Conservation (phyloP, 2,113 vertebrate species). For the Ageneiosus marmoratus region DNA sequence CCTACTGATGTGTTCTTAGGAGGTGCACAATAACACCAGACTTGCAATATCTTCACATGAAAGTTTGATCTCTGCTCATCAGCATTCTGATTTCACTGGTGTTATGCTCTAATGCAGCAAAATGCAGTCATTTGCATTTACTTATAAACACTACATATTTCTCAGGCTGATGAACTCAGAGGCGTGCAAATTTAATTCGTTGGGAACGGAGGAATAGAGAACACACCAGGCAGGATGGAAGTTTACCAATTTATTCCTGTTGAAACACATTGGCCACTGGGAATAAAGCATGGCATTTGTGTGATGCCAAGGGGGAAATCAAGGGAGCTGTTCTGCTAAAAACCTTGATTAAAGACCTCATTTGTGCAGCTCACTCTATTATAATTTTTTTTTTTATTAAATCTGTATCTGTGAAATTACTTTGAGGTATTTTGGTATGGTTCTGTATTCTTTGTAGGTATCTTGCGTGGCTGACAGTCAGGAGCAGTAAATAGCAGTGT, state of each 20-base stretch:
- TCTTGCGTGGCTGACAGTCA: conserved; percentile 41
- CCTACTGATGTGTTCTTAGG: background rate
- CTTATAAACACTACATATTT: conserved; percentile 4
- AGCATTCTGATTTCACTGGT: conserved; percentile 14
- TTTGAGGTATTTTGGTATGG: conserved; percentile 12
- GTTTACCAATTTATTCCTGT: conserved; percentile 42
- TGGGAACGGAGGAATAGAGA: conserved; percentile 7
- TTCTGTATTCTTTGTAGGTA: too few relatives aligned
- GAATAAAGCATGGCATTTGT: conserved; percentile 16
- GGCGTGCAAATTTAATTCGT: conserved; percentile 24
- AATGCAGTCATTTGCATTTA: conserved; percentile 29
- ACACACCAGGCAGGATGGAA: conserved; percentile 2
- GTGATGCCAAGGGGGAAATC: conserved; percentile 28
- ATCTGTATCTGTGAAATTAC: conserved; percentile 18
- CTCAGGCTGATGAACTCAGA: background rate
- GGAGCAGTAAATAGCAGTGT: conserved; percentile 37
- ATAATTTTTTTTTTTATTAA: conserved; percentile 9
- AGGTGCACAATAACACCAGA: background rate
- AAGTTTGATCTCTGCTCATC: background rate
- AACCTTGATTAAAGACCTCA: conserved; percentile 33
- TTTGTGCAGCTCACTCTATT: conserved; percentile 10
- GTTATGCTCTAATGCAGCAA: background rate
- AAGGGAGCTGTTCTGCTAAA: conserved; percentile 9
- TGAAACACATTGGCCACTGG: conserved; percentile 22
- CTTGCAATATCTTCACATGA: background rate